Evolutionary conservation across 2,113 vertebrate species (phyloP), one percentile per base, ranked within the genome.

Genomic region (Glaucomys volans): DNA sequence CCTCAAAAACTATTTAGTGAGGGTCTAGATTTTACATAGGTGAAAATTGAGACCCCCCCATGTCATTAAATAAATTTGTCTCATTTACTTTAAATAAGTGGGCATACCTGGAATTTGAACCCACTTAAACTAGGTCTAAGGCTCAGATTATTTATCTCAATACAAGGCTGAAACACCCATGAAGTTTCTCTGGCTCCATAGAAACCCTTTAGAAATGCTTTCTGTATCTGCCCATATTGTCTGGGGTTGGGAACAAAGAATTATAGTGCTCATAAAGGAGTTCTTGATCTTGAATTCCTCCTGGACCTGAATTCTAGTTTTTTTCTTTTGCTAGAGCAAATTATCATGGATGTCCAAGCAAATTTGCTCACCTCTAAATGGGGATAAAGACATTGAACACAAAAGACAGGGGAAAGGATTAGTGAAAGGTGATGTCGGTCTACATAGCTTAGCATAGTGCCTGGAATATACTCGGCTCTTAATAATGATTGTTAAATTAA

Each of bases 131-230:
- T 69, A 30, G 3, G 20, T 18, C 72, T 66, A 57, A 32, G 66
- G n/a, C 17, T 9, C 57, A 62, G 1, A 59, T 52, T 77, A 52
- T 42, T 52, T 40, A 72, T n/a, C 13, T 76, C 12, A 74, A 5
- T 26, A 69, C 4, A 44, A 18, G 14, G 13, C 50, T 8, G 0
- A 0, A 5, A 3, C 32, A 20, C 22, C 9, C 64, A 4, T 17
- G 32, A 37, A 28, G 9, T 50, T 32, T 81, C 40, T 92, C 11
- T 67, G 32, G 0, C n/a, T 44, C 24, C 16, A n/a, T 35, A 30
- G 7, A 16, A 66, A 54, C 24, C n/a, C 28, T 20, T 44, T 44
- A 64, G 26, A 18, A 32, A 42, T 1, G 4, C 2, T 3, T 44
- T 47, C 40, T 91, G 3, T 52, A 18, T 47, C 40, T 64, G 59